phyloP scores from a whole-genome alignment of 2,113 vertebrate genomes.

The Carlito syrichta region DNA sequence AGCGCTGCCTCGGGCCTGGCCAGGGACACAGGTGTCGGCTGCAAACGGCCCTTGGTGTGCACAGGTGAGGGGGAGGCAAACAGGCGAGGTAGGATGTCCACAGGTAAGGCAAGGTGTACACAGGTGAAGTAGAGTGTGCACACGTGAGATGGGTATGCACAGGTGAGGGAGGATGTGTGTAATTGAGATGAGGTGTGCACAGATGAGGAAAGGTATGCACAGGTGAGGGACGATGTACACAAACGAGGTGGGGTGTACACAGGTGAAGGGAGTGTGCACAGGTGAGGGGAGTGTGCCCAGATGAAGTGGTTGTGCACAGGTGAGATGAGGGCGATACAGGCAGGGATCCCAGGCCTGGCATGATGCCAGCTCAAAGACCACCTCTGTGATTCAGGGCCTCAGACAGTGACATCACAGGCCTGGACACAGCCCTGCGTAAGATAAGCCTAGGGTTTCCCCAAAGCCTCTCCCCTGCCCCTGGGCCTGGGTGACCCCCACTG shows the following conservation, averaged over 20 bases:
- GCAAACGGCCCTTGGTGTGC: not conserved
- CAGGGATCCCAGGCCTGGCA: not conserved
- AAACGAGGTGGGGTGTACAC: too few species aligned
- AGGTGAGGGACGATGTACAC: not conserved
- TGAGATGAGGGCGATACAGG: not conserved
- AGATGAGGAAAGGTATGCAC: too few species aligned
- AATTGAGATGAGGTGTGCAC: too few species aligned
- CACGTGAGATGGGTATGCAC: not conserved
- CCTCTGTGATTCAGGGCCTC: too few species aligned
- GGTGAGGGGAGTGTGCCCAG: not conserved
- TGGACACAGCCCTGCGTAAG: not conserved
- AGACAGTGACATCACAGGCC: not conserved
- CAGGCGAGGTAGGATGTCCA: too few species aligned
- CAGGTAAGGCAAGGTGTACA: too few species aligned
- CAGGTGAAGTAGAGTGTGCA: not conserved
- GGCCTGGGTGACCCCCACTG: too few species aligned
- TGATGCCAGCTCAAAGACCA: not conserved
- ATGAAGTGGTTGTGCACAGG: too few species aligned
- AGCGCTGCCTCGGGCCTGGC: fast-evolving
- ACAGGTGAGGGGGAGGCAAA: too few species aligned
- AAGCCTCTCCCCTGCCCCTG: not conserved
- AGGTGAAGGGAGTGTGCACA: not conserved
- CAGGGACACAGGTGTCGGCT: not conserved
- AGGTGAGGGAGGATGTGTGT: too few species aligned
- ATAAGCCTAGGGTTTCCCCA: not conserved